Percentiles rank a stretch among this genome's conserved stretches.
These are phyloP conservation scores for Hemiscyllium ocellatum DNA, from an alignment of 2,113 vertebrate species.

Conservation along the genomic window DNA sequence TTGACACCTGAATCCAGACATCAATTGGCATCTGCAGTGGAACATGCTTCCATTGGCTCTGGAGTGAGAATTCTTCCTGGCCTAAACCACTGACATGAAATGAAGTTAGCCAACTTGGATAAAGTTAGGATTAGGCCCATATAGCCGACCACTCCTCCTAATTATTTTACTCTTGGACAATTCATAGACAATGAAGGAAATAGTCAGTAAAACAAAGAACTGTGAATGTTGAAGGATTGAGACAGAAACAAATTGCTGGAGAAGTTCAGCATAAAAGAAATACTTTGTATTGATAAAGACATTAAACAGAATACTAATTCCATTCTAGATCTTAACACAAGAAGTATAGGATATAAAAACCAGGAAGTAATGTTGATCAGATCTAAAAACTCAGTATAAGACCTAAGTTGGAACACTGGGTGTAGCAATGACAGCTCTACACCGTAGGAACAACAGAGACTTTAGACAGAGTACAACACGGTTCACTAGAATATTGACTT, in stretches of 20 bases:
- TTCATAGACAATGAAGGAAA: not conserved
- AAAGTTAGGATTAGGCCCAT: not conserved
- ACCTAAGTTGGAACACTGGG: not conserved
- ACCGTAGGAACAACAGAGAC: not conserved
- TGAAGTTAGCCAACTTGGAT: not conserved
- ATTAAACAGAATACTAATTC: not conserved
- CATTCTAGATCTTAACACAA: not conserved
- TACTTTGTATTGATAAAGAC: not conserved
- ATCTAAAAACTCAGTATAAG: not conserved
- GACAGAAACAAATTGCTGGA: too few relatives aligned
- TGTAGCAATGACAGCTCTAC: not conserved
- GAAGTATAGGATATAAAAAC: not conserved
- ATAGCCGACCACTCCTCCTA: not conserved
- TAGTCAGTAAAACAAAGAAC: too few relatives aligned
- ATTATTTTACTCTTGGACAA: not conserved
- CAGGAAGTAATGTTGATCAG: not conserved
- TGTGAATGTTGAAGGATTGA: too few relatives aligned
- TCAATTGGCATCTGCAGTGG: not conserved
- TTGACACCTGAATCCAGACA: not conserved
- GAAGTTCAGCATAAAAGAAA: too few relatives aligned
- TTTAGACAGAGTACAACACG: not conserved
- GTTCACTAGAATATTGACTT: not conserved
- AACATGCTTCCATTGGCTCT: not conserved
- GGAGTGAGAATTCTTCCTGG: not conserved
- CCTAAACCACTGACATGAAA: not conserved